Evolutionary conservation across 2,113 vertebrate species (phyloP).

Genomic region (Carassius carassius): DNA sequence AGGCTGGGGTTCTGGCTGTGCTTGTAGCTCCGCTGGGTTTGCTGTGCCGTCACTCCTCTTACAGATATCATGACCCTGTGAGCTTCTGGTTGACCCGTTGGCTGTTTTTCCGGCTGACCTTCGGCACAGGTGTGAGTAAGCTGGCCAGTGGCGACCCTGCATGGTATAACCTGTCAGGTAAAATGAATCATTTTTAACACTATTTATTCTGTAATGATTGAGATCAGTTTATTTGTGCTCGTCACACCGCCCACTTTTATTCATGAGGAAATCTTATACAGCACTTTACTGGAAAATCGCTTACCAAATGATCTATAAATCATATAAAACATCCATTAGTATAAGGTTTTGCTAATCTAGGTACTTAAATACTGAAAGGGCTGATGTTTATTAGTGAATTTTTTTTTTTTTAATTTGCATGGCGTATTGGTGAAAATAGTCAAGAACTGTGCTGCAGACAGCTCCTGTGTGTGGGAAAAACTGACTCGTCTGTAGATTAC

Average conservation of each 20-base stretch:
- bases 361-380: not conserved
- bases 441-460: not conserved
- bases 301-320: not conserved
- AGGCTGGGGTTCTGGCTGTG: constrained; percentile 78
- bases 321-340: not conserved
- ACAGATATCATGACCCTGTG: constrained; percentile 64
- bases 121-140: constrained; percentile 82
- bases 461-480: not conserved
- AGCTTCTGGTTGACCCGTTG: constrained; percentile 84
- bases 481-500: not conserved
- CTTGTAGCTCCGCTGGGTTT: constrained; percentile 77
- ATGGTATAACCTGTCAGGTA: constrained; percentile 86
- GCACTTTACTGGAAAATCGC: not conserved
- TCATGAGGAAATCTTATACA: not conserved
- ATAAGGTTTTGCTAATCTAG: not conserved
- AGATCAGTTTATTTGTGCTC: not conserved
- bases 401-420: not conserved
- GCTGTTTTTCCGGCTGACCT: constrained; percentile 85
- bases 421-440: not conserved
- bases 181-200: not conserved
- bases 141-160: constrained; percentile 81
- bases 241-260: not conserved
- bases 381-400: not conserved
- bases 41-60: constrained; percentile 30
- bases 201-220: not conserved